Evolutionary conservation across 2,797 vertebrate genomes (phyloP).

Genomic region (Eulemur rubriventer): DNA sequence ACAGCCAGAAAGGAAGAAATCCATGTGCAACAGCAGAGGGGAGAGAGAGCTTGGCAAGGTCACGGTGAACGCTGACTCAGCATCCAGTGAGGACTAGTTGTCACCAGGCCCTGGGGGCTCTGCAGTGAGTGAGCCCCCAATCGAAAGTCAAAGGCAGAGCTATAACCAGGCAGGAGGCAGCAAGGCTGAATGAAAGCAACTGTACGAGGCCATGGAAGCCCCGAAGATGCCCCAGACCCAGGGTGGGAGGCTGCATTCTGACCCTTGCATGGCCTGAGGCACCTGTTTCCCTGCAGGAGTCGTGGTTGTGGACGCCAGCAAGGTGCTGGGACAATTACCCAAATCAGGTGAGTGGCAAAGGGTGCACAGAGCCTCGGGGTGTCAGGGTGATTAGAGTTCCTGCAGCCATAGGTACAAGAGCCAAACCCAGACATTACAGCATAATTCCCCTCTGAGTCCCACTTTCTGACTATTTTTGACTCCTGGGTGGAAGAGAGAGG

Average conservation of each 20-base stretch:
- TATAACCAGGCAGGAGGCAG: neutral
- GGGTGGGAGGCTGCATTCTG: neutral
- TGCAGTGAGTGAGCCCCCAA: neutral
- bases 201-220: neutral
- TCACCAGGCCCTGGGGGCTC: neutral
- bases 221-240: neutral
- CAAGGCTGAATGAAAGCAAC: neutral
- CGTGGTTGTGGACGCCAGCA: constrained; percentile 93
- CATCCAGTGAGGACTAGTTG: neutral
- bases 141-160: neutral
- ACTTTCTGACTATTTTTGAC: neutral
- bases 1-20: neutral
- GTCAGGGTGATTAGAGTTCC: neutral
- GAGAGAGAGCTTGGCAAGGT: neutral
- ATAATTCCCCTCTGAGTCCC: neutral
- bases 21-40: neutral
- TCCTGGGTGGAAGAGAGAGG: neutral
- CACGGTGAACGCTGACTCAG: neutral
- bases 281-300: constrained; percentile 86
- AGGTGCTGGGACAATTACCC: constrained; percentile 94
- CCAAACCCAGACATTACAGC: fast-evolving
- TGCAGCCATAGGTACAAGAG: neutral
- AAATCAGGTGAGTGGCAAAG: constrained; percentile 88
- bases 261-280: neutral
- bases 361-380: neutral